Base-by-base conservation (phyloP, 1,140 invertebrate genomes). In the Spodoptera frugiperda region DNA sequence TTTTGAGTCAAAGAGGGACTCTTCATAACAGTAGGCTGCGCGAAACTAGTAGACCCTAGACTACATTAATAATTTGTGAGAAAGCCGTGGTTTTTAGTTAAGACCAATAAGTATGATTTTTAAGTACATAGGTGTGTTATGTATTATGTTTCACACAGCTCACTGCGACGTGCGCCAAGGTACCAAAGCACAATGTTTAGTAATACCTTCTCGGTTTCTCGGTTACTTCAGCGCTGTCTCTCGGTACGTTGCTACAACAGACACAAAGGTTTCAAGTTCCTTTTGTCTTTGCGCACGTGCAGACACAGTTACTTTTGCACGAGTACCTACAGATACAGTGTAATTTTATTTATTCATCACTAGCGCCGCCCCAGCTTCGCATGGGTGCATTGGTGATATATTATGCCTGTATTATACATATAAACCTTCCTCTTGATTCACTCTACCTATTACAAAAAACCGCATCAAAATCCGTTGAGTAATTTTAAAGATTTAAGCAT, bases 201-300 rank as follows among this genome's bases (percentile, higher is more conserved):
- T 25, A 55, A 39, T 9, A 39, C 33, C 33, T 39, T 39, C 6
- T 4, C 33, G 6, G 33, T 39, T 39, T 39, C 6, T 4, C 33
- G 6, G 33, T 39, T 10, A 39, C 33, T 39, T 8, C 9, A 39
- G 9, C 2, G 9, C 33, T 71, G 65, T 53, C 46, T 68, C 65
- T 68, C 48, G 63, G 15, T 25, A 25, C 25, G 25, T 25, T 25
- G 5, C 25, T 67, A 6, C n/a, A 59, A 25, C n/a, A 44, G 10
- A 2, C 49, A 80, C 78, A 82, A 84, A 79, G 76, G 78, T 75
- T 61, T 81, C 77, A 73, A 61, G 76, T 82, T 80, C 30, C 77
- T 68, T 84, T 86, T 84, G 82, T 86, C 78, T 80, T 15, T 19
- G 30, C 78, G 75, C 84, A 86, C 84, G 84, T 84, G 84, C 77